Conservation (phyloP, 2,113 vertebrate genomes). For the Istiophorus platypterus region DNA sequence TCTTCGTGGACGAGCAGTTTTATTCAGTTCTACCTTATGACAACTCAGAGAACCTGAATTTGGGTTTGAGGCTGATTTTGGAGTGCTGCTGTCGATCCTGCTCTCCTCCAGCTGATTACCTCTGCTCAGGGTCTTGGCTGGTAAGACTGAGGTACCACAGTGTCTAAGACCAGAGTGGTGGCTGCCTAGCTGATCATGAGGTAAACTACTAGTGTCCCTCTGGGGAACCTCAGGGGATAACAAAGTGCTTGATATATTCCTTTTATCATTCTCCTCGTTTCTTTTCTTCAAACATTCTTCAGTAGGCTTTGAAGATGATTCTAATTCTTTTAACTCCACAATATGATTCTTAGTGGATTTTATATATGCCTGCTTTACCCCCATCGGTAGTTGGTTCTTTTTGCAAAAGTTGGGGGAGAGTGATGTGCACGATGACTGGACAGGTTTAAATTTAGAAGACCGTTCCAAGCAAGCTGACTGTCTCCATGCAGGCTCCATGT, state of each 20-base stretch:
- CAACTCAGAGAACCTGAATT: constrained; percentile 7
- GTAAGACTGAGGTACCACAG: neutral
- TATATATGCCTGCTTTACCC: constrained; percentile 39
- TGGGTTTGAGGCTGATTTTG: constrained; percentile 35
- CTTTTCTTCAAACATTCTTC: constrained; percentile 25
- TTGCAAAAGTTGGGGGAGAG: neutral
- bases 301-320: neutral
- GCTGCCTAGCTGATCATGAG: neutral
- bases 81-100: neutral
- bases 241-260: neutral
- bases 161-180: neutral
- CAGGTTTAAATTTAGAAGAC: constrained; percentile 1
- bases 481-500: constrained; percentile 8
- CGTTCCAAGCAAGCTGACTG: constrained; percentile 4
- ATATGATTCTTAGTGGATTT: neutral
- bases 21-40: constrained; percentile 40
- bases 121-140: constrained; percentile 19
- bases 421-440: constrained; percentile 15
- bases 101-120: constrained; percentile 21
- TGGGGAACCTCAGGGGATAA: constrained; percentile 4
- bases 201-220: constrained; percentile 9
- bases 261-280: constrained; percentile 5
- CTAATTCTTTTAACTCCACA: constrained; percentile 2
- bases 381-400: neutral
- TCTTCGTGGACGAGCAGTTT: constrained; percentile 31